Base-by-base conservation (phyloP, 2,888 invertebrate species). In the Anoplius nigerrimus region DNA sequence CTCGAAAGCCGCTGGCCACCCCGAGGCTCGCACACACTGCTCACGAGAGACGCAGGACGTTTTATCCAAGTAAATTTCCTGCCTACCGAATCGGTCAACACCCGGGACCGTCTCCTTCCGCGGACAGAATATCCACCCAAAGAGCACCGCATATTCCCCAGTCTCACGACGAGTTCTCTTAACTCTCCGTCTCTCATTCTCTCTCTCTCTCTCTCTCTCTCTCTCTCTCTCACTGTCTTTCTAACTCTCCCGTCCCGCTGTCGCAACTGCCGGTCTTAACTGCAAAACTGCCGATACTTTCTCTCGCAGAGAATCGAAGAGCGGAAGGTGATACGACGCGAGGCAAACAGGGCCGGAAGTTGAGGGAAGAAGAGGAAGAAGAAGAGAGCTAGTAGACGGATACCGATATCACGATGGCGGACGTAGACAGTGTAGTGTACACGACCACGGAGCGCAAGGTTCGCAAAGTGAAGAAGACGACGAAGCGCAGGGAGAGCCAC, bases 381-480 rank as follows among this genome's bases (percentile, higher is more conserved):
- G 24, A 16, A 4, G 53, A 53, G 53, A 53, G 46, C 22, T n/a
- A 53, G 24, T 16, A 15, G 18, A 2, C 34, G 55, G 1, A 27
- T 34, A 34, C 2, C 55, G 55, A 55, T 3, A 66, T 34, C 73
- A 24, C 16, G 90, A 97, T 97, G 97, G 96, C 95, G 89, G 97
- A 97, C 92, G 96, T 96, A 87, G 96, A 96, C 90, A 94, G 95
- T 91, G 94, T 95, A 91, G 94, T 95, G 90, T 94, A 93, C 89
- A 94, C 95, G 88, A 93, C 95, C 88, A 95, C 95, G 86, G 95
- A 93, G 89, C 93, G 93, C 90, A 94, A 96, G 90, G 93, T 95
- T 89, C 95, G 95, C 90, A 97, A 96, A 92, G 95, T 95, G 91
- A 97, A 96, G 92, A 96, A 96, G 91, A 93, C 94, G 83, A 93